A percentile compares a stretch with the other conserved stretches of the same genome.
Conservation (phyloP, 2,113 vertebrate species). For the Hystrix cristata region DNA sequence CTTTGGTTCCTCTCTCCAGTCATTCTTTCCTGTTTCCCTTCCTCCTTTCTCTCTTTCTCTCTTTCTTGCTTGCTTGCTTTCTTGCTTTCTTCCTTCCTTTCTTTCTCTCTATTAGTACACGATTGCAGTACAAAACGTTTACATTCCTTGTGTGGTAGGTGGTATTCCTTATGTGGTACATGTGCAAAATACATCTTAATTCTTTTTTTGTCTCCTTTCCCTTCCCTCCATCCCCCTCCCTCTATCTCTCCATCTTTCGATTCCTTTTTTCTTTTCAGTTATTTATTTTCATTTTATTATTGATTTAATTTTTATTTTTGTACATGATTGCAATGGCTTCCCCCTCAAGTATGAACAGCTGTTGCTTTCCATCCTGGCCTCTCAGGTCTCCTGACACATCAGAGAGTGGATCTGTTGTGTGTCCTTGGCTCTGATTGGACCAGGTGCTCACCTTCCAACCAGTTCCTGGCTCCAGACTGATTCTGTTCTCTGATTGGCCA, state of each 20-base stretch:
- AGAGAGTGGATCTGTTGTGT: background rate
- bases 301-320: background rate
- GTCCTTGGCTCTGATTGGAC: background rate
- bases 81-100: background rate
- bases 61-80: background rate
- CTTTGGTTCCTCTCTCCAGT: background rate
- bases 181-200: background rate
- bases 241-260: background rate
- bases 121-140: background rate
- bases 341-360: background rate
- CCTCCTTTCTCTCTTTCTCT: background rate
- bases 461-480: background rate
- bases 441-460: background rate
- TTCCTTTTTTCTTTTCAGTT: background rate
- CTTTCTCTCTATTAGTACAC: background rate
- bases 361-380: background rate
- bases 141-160: background rate
- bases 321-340: background rate
- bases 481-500: background rate
- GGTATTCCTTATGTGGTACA: background rate
- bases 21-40: background rate
- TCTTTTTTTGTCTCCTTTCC: background rate
- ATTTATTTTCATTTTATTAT: background rate
- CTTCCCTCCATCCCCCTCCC: background rate
- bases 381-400: background rate